Evolutionary conservation across 2,113 vertebrate species (phyloP), one percentile per base, ranked within the genome.

Genomic region (Pycnonotus jocosus): DNA sequence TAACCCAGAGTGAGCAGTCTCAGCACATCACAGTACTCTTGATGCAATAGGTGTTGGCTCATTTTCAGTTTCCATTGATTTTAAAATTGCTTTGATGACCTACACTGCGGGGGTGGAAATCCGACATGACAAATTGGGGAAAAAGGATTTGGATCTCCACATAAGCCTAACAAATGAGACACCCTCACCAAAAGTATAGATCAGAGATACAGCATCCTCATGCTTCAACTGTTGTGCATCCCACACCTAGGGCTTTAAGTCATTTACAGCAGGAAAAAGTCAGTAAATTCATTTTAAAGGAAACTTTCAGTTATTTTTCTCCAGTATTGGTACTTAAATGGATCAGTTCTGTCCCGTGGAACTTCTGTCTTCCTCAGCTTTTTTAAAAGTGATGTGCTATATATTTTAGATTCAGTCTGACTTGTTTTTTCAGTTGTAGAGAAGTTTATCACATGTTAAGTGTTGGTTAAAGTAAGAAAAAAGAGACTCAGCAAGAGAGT

Each of bases 21-120:
- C 68, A 92, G 40, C 78, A 30, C 54, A 73, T 92, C 82, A 79
- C 50, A 71, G 69, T 47, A 58, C 85, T 74, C 86, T 70, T 92
- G 65, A 86, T 62, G 64, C 92, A 96, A 47, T 21, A 3, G 6
- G 6, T 17, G 12, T 22, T 95, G 93, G 94, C 87, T 96, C 57
- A 64, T 95, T 96, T 95, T 97, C 95, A 97, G 44, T 79, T 91
- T 68, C 51, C 68, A 83, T 78, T 92, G 54, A 96, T 96, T 97
- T 97, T 90, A 61, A 96, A 96, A 95, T 92, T 95, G 76, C 64
- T 97, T 93, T 96, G 85, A 96, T 48, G 44, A 93, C 50, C 71
- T 95, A 71, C 40, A 45, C 72, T 95, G 10, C 2, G 5, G 12
- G 19, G 5, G 11, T 3, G 4, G 25, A 5, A 11, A 10, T 11